These are phyloP conservation scores for Porphyrio hochstetteri DNA, from an alignment of 2,113 vertebrate genomes.

Conservation along the genomic window DNA sequence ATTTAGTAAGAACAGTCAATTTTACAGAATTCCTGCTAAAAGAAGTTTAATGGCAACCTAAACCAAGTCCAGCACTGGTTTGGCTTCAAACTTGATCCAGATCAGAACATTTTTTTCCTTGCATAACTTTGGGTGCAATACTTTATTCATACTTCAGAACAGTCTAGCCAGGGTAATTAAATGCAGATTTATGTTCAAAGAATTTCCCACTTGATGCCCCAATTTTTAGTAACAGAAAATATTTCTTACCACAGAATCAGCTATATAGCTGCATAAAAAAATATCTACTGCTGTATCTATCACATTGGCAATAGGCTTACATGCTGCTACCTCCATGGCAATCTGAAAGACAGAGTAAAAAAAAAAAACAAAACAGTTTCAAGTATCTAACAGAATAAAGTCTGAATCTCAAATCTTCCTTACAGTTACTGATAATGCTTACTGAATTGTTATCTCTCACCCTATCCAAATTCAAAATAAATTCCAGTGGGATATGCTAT, in stretches of 20 bases:
- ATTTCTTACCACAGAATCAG: constrained; percentile 89
- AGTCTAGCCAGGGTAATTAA: neutral
- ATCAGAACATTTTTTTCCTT: neutral
- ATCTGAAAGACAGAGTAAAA: constrained; percentile 73
- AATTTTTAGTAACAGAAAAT: neutral
- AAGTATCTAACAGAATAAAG: neutral
- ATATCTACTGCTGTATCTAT: constrained; percentile 87
- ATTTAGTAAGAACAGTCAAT: neutral
- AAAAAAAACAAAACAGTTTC: neutral
- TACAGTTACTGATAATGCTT: neutral
- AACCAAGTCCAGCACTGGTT: neutral
- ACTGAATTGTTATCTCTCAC: neutral
- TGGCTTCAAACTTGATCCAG: neutral
- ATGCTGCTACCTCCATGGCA: constrained; percentile 84
- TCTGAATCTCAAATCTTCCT: neutral
- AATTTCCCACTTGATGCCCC: neutral
- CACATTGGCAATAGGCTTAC: constrained; percentile 91
- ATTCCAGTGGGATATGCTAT: neutral
- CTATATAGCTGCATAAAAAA: constrained; percentile 86
- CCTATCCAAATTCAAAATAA: neutral
- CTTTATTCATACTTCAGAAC: neutral
- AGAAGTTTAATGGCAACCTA: neutral
- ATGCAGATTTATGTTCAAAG: neutral
- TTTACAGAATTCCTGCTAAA: neutral
- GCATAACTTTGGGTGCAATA: neutral